Evolutionary conservation across 1,140 invertebrate genomes (phyloP).

Genomic region (Drosophila parabipectinata): DNA sequence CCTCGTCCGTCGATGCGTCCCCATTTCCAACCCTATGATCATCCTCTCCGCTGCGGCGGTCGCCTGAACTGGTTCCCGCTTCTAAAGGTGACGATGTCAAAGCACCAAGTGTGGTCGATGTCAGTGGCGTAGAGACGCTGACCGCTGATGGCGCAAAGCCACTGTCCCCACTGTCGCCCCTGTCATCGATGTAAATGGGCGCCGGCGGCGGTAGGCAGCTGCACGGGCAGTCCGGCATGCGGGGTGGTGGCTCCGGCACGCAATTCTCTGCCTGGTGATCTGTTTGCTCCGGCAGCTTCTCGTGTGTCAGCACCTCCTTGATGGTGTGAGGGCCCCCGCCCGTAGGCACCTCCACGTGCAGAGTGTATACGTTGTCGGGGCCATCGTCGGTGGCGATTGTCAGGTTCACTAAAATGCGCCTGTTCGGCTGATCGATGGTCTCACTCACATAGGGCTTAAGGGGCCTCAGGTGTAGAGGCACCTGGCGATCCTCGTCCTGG

Average conservation of each 20-base stretch:
- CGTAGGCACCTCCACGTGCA: conserved; percentile 79
- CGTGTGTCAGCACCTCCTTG: conserved; percentile 72
- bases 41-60: conserved; percentile 12
- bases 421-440: conserved; percentile 57
- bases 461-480: conserved; percentile 27
- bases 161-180: conserved; percentile 28
- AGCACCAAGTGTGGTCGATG: conserved; percentile 7
- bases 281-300: conserved; percentile 15
- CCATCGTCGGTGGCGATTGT: conserved; percentile 81
- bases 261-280: conserved; percentile 56
- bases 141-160: conserved; percentile 25
- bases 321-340: conserved; percentile 59
- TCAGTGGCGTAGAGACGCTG: conserved; percentile 22
- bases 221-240: conserved; percentile 81
- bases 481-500: conserved; percentile 7
- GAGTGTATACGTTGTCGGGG: conserved; percentile 75
- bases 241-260: conserved; percentile 76
- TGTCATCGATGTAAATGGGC: conserved; percentile 29
- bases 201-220: conserved; percentile 46
- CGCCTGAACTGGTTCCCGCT: conserved; percentile 32
- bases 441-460: conserved; percentile 74
- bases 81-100: conserved; percentile 34
- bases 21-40: conserved; percentile 6
- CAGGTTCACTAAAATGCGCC: conserved; percentile 77
- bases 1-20: conserved; percentile 17